A percentile compares a stretch with the other conserved stretches of the same genome.
Conservation (phyloP, 2,797 vertebrate genomes). For the Rachycentron canadum region DNA sequence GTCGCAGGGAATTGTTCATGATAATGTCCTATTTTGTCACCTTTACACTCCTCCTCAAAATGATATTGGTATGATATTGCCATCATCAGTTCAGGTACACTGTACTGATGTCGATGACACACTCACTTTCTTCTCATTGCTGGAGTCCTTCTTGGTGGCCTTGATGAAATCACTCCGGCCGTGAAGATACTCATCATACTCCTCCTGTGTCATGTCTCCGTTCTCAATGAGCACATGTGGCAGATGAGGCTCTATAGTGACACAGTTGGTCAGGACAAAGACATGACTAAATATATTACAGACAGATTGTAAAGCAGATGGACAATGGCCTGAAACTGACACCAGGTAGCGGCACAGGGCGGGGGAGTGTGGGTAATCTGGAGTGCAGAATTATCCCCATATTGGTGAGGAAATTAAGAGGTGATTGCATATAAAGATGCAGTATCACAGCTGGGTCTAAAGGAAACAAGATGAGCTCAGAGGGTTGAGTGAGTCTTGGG, state of each 20-base stretch:
- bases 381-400: slow-evolving; percentile 3
- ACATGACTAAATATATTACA: slow-evolving; percentile 34
- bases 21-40: neutral
- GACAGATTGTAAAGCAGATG: slow-evolving; percentile 35
- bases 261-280: slow-evolving; percentile 31
- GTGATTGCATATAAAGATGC: slow-evolving; percentile 20
- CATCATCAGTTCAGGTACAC: slow-evolving; percentile 1
- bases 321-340: slow-evolving; percentile 27
- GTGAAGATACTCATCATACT: slow-evolving; percentile 92
- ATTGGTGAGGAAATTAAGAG: slow-evolving; percentile 25
- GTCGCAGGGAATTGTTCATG: neutral
- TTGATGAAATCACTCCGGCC: slow-evolving; percentile 92
- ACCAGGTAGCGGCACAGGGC: neutral
- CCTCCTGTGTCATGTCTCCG: slow-evolving; percentile 92
- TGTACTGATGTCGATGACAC: slow-evolving; percentile 5
- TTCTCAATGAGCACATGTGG: slow-evolving; percentile 93
- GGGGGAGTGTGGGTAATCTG: neutral
- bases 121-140: slow-evolving; percentile 92
- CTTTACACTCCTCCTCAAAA: neutral
- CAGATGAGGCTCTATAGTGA: slow-evolving; percentile 90
- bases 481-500: slow-evolving; percentile 11
- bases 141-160: slow-evolving; percentile 92
- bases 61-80: neutral
- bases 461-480: slow-evolving; percentile 20
- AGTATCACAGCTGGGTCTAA: slow-evolving; percentile 27